Percentiles rank a stretch among this genome's conserved stretches.
These are phyloP conservation scores for Syngnathus rostellatus DNA, from an alignment of 2,797 vertebrate species.

Conservation along the genomic window DNA sequence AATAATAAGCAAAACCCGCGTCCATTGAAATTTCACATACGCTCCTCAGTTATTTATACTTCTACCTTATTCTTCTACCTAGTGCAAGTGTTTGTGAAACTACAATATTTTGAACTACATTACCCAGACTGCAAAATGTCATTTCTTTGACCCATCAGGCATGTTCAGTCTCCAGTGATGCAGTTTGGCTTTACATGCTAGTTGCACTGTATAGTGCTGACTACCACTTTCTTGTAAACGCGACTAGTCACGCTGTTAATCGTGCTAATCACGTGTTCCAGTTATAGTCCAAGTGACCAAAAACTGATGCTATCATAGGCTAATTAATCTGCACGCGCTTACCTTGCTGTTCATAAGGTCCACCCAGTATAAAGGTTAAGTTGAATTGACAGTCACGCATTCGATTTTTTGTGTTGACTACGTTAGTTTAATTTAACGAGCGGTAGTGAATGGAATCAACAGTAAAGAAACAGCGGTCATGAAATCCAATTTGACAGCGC, in stretches of 20 bases:
- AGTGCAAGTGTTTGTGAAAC: too few species aligned
- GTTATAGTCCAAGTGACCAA: neutral
- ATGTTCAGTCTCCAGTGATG: neutral
- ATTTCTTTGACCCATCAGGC: too few species aligned
- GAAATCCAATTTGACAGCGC: neutral
- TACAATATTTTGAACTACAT: too few species aligned
- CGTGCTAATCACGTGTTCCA: neutral
- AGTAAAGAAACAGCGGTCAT: neutral
- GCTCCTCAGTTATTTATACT: too few species aligned
- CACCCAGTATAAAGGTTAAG: neutral
- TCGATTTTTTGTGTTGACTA: neutral
- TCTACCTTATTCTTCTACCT: too few species aligned
- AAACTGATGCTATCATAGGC: neutral
- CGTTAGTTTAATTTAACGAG: neutral
- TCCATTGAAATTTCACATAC: too few species aligned
- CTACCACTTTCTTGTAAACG: neutral
- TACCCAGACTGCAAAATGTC: too few species aligned
- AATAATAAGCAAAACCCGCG: too few species aligned
- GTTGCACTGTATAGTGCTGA: neutral
- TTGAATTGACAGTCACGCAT: too few species aligned
- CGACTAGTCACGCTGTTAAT: neutral
- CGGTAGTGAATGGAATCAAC: neutral
- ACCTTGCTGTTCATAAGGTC: neutral
- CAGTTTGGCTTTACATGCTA: neutral
- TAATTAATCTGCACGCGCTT: neutral